Percentiles rank a stretch among this genome's conserved stretches.
Evolutionary conservation across 2,113 vertebrate genomes (phyloP).

Genomic region (Apteryx owenii): DNA sequence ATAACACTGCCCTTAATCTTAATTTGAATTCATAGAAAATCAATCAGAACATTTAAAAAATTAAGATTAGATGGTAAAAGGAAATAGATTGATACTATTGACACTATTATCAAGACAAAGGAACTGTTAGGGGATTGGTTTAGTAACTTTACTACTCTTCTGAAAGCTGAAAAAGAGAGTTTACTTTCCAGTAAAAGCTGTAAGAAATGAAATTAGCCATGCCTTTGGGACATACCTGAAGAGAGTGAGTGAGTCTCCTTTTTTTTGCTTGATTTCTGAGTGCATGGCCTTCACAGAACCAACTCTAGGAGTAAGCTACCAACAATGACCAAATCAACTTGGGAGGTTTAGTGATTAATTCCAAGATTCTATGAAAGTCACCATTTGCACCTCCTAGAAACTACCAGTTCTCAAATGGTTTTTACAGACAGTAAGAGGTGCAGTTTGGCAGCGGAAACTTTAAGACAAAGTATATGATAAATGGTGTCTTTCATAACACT

Average conservation of each 20-base stretch:
- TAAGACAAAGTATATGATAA: too few species aligned
- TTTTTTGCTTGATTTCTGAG: neutral
- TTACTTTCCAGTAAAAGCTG: neutral
- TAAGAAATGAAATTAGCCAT: neutral
- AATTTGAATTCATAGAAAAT: conserved; percentile 63
- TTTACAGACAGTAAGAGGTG: neutral
- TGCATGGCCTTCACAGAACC: neutral
- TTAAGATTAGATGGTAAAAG: conserved; percentile 47
- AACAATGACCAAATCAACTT: neutral
- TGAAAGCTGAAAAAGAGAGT: neutral
- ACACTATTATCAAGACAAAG: conserved; percentile 6
- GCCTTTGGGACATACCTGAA: neutral
- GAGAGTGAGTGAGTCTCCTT: neutral
- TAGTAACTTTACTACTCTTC: neutral
- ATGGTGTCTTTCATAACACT: too few species aligned
- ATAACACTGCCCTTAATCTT: conserved; percentile 34
- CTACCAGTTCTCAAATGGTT: neutral
- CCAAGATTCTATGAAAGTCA: neutral
- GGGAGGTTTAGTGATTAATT: neutral
- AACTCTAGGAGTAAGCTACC: neutral
- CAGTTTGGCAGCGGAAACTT: too few species aligned
- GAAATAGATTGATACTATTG: conserved; percentile 50
- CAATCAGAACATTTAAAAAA: conserved; percentile 55
- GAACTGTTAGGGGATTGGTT: neutral
- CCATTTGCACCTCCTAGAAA: neutral